Evolutionary conservation across 1,140 invertebrate species (phyloP).

Genomic region (Linepithema humile): DNA sequence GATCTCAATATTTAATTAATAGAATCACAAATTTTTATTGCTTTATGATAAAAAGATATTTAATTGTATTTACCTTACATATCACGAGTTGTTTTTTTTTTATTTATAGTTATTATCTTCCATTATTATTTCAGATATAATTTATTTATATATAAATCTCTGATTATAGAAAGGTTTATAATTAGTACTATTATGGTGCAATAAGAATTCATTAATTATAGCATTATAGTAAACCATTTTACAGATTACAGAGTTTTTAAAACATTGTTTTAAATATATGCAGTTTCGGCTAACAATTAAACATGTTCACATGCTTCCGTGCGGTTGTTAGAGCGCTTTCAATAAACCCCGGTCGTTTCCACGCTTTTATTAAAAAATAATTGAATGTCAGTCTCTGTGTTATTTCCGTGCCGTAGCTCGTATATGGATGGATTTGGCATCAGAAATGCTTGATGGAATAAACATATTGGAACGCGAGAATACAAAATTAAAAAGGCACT

Average conservation of each 20-base stretch:
- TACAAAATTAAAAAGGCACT: conserved; percentile 51
- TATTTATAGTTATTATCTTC: too few species aligned
- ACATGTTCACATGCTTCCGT: not conserved
- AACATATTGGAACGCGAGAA: conserved; percentile 19
- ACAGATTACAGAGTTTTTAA: not conserved
- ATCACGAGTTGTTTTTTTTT: too few species aligned
- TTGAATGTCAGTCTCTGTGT: conserved; percentile 21
- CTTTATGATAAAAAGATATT: too few species aligned
- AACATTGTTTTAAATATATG: not conserved
- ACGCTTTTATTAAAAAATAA: conserved; percentile 45
- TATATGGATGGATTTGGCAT: conserved; percentile 39
- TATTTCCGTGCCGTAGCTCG: conserved; percentile 3
- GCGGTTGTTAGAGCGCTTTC: not conserved
- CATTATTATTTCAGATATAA: not conserved
- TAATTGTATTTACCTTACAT: too few species aligned
- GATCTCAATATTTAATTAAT: not conserved
- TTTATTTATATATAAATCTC: not conserved
- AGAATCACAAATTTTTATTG: too few species aligned
- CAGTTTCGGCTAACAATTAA: not conserved
- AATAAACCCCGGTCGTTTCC: not conserved
- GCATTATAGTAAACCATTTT: not conserved
- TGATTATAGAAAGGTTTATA: not conserved
- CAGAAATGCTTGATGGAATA: conserved; percentile 43
- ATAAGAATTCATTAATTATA: not conserved
- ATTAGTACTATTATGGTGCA: not conserved